phyloP scores from a whole-genome alignment of 2,113 vertebrate species.

The Philantomba maxwellii region DNA sequence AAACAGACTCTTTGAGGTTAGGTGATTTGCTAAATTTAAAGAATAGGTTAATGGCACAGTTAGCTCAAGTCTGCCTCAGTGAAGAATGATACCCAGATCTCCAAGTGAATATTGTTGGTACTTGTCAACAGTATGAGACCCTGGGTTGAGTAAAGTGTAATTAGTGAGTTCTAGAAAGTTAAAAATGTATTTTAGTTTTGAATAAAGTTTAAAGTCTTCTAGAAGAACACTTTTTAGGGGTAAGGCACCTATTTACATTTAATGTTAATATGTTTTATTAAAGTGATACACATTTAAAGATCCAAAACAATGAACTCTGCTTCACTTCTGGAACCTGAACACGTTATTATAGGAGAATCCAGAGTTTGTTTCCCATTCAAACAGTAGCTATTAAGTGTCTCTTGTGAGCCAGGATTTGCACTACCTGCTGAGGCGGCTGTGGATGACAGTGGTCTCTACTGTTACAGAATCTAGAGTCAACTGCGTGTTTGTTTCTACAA shows the following conservation, averaged over 20 bases:
- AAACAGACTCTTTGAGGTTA: neutral
- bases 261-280: neutral
- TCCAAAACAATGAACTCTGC: neutral
- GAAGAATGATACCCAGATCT: neutral
- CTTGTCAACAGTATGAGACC: neutral
- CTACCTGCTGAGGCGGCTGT: neutral
- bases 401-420: neutral
- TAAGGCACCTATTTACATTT: neutral
- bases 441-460: neutral
- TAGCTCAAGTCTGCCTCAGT: neutral
- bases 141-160: neutral
- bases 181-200: neutral
- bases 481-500: neutral
- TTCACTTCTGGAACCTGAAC: neutral
- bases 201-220: neutral
- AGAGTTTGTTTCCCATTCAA: neutral
- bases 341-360: neutral
- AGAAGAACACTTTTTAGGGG: neutral
- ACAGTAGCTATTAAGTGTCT: neutral
- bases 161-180: neutral
- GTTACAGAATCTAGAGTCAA: neutral
- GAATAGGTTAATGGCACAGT: neutral
- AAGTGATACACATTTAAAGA: neutral
- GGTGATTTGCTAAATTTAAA: neutral
- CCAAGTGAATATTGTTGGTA: neutral